Evolutionary conservation across 2,888 invertebrate species (phyloP).

Genomic region (Acronicta alni): DNA sequence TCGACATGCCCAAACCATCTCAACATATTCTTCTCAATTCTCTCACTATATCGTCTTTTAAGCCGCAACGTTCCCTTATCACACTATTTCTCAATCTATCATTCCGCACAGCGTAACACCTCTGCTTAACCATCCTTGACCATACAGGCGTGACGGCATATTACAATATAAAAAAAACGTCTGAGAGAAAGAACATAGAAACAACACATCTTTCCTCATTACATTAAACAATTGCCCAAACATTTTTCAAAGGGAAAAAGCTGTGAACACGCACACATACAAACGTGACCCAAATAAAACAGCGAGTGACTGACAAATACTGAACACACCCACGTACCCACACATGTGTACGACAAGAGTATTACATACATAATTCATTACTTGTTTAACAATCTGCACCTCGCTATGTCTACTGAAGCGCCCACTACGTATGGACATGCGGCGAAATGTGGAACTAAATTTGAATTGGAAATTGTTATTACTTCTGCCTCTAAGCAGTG

Average conservation of each 20-base stretch:
- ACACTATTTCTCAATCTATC: no score
- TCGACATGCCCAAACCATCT: no score
- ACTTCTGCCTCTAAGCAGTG: no score
- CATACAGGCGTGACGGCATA: no score
- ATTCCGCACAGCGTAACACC: no score
- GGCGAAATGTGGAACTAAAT: slow-evolving; percentile 2
- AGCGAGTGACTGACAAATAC: slow-evolving; percentile 34
- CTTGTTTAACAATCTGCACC: slow-evolving; percentile 27
- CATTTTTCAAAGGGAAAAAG: slow-evolving; percentile 32
- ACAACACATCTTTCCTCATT: slow-evolving; percentile 11
- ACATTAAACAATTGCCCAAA: slow-evolving; percentile 29
- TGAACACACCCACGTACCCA: slow-evolving; percentile 20
- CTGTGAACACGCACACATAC: slow-evolving; percentile 24
- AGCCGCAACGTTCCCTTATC: no score
- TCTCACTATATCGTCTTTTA: no score
- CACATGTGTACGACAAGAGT: neutral
- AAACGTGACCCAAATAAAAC: slow-evolving; percentile 48
- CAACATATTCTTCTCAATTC: no score
- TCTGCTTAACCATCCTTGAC: no score
- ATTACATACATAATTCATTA: slow-evolving; percentile 30
- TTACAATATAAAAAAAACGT: neutral
- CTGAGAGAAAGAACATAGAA: neutral
- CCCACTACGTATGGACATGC: slow-evolving; percentile 6
- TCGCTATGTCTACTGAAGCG: slow-evolving; percentile 5
- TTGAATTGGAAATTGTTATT: neutral